phyloP scores from a whole-genome alignment of 1,140 invertebrate species.

The Drosophila bocki region DNA sequence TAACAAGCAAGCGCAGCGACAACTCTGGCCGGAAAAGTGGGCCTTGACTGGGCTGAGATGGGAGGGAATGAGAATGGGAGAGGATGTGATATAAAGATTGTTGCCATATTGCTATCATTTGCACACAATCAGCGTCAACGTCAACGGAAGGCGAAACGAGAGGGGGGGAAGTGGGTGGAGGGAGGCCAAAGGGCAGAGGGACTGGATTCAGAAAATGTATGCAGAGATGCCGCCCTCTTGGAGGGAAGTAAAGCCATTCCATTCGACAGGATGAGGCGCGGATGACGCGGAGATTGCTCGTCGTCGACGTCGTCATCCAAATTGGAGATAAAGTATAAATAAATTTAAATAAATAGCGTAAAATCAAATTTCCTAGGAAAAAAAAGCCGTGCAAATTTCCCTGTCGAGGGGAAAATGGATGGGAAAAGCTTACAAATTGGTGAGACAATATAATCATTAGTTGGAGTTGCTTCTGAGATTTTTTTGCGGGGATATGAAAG shows the following conservation, averaged over 20 bases:
- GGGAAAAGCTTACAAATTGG: constrained; percentile 18
- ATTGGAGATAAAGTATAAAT: constrained; percentile 77
- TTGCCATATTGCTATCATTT: constrained; percentile 83
- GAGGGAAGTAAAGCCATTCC: constrained; percentile 11
- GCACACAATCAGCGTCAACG: constrained; percentile 72
- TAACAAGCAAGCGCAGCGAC: constrained; percentile 53
- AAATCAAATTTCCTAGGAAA: constrained; percentile 73
- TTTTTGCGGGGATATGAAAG: neutral
- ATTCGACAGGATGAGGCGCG: constrained; percentile 35
- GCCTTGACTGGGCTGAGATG: neutral
- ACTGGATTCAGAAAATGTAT: constrained; percentile 40
- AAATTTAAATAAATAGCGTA: constrained; percentile 74
- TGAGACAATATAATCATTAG: constrained; percentile 25
- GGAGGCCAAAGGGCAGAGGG: constrained; percentile 16
- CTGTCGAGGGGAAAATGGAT: neutral
- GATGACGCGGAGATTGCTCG: constrained; percentile 49
- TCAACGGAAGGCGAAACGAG: constrained; percentile 45
- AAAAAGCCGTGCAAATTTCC: constrained; percentile 12
- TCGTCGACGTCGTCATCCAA: constrained; percentile 27
- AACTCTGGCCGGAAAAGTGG: constrained; percentile 29
- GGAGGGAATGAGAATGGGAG: neutral
- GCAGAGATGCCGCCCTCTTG: constrained; percentile 21
- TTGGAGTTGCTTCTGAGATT: neutral
- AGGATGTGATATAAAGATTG: constrained; percentile 71
- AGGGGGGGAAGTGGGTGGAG: neutral